Evolutionary conservation across 1,140 invertebrate species (phyloP).

Genomic region (Globodera rostochiensis): DNA sequence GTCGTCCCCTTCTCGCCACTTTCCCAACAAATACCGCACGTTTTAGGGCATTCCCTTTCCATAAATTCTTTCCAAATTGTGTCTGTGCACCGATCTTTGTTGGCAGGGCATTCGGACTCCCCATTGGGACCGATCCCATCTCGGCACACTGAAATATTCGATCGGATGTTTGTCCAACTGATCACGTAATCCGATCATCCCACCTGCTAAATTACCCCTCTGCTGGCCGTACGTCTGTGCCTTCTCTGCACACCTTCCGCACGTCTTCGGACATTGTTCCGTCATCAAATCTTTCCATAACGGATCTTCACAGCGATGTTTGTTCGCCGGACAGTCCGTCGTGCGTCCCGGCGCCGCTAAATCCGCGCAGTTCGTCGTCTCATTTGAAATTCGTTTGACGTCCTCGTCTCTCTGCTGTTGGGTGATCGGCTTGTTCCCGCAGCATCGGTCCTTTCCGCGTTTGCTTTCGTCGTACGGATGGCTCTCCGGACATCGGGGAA

Average conservation of each 20-base stretch:
- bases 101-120: conserved; percentile 11
- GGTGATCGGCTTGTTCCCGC: conserved; percentile 9
- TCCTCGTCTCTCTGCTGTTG: not conserved
- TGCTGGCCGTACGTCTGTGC: not conserved
- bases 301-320: conserved; percentile 19
- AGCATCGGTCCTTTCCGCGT: conserved; percentile 13
- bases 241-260: conserved; percentile 12
- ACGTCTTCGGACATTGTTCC: conserved; percentile 26
- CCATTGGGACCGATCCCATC: conserved; percentile 19
- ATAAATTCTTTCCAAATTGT: conserved; percentile 25
- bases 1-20: not conserved
- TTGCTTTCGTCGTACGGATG: conserved; percentile 9
- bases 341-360: conserved; percentile 8
- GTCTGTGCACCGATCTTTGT: conserved; percentile 8
- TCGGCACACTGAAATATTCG: not conserved
- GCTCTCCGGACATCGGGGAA: not conserved
- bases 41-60: conserved; percentile 23
- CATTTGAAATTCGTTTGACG: not conserved
- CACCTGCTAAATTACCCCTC: not conserved
- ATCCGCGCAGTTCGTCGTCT: conserved; percentile 3
- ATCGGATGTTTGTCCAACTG: not conserved
- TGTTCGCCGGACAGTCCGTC: conserved; percentile 28
- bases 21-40: conserved; percentile 9
- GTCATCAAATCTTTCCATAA: conserved; percentile 25
- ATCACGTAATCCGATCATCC: not conserved